A percentile compares a stretch with the other conserved stretches of the same genome.
Conservation (phyloP, 2,888 invertebrate species). For the Ashinkailepas kermadecensis region DNA sequence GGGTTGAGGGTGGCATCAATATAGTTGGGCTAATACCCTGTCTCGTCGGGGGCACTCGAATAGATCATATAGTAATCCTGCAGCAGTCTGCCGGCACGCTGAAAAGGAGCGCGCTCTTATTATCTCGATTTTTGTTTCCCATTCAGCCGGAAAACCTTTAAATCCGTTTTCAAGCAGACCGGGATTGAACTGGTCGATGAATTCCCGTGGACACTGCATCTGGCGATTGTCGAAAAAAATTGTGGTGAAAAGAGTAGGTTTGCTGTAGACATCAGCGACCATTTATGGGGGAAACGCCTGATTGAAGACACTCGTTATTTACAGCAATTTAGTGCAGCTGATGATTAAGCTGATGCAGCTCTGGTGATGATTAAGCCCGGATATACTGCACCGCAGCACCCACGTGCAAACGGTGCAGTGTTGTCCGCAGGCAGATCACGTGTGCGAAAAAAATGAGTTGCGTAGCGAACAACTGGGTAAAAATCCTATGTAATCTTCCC, state of each 20-base stretch:
- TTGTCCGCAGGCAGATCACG: too few relatives aligned
- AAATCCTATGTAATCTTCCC: too few relatives aligned
- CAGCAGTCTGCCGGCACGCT: neutral
- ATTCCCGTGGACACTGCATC: neutral
- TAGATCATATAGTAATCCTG: constrained; percentile 16
- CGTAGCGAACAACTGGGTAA: too few relatives aligned
- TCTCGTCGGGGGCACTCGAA: constrained; percentile 3
- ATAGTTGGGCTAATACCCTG: constrained; percentile 19
- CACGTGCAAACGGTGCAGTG: too few relatives aligned
- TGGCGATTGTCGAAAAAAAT: neutral
- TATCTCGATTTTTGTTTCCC: constrained; percentile 13
- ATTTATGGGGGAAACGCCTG: too few relatives aligned
- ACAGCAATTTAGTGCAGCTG: too few relatives aligned
- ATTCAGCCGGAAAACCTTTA: neutral
- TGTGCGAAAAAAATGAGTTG: too few relatives aligned
- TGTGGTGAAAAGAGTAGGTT: neutral
- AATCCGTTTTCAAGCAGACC: constrained; percentile 18
- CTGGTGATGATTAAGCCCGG: too few relatives aligned
- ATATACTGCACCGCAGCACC: too few relatives aligned
- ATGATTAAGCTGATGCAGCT: too few relatives aligned
- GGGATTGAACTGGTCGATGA: neutral
- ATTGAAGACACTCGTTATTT: too few relatives aligned
- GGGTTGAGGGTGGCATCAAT: constrained; percentile 16
- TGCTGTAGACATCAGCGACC: too few relatives aligned
- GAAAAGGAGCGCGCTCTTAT: constrained; percentile 16